These are phyloP conservation scores for Drosophila borealis DNA, from an alignment of 2,888 invertebrate species.

Conservation along the genomic window DNA sequence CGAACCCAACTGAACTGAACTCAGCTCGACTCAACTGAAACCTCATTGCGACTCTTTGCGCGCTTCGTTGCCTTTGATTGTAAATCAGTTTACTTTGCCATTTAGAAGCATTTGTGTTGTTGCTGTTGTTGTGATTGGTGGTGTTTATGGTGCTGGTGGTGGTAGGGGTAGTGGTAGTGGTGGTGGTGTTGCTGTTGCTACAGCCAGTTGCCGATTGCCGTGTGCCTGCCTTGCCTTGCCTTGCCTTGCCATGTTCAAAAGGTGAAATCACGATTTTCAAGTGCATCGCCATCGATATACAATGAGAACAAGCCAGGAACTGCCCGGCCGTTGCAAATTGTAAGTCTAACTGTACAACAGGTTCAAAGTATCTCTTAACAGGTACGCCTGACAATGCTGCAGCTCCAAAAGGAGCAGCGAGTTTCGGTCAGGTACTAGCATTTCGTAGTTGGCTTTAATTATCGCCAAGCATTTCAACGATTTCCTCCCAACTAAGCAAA, in stretches of 20 bases:
- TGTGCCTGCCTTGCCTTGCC: conserved; percentile 29
- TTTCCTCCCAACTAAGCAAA: conserved; percentile 68
- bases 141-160: conserved; percentile 25
- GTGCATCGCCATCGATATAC: conserved; percentile 81
- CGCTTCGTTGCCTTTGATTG: conserved; percentile 81
- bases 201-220: conserved; percentile 13
- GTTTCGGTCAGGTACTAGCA: conserved; percentile 20
- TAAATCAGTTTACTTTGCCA: conserved; percentile 81
- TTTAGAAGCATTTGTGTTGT: conserved; percentile 76
- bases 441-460: conserved; percentile 67
- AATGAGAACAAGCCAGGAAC: conserved; percentile 62
- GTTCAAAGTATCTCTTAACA: conserved; percentile 82
- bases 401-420: conserved; percentile 41
- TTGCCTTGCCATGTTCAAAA: conserved; percentile 64
- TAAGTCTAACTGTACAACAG: conserved; percentile 83
- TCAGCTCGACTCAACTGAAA: conserved; percentile 49
- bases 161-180: conserved; percentile 22
- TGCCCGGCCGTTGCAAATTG: conserved; percentile 72
- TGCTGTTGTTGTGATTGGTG: conserved; percentile 37
- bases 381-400: conserved; percentile 70
- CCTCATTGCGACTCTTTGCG: conserved; percentile 76
- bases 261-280: conserved; percentile 81
- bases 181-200: conserved; percentile 20
- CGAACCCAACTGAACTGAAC: conserved; percentile 43
- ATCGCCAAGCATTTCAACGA: conserved; percentile 76